A percentile compares a stretch with the other conserved stretches of the same genome.
phyloP scores from a whole-genome alignment of 2,797 vertebrate genomes.

The Clarias laeviceps region DNA sequence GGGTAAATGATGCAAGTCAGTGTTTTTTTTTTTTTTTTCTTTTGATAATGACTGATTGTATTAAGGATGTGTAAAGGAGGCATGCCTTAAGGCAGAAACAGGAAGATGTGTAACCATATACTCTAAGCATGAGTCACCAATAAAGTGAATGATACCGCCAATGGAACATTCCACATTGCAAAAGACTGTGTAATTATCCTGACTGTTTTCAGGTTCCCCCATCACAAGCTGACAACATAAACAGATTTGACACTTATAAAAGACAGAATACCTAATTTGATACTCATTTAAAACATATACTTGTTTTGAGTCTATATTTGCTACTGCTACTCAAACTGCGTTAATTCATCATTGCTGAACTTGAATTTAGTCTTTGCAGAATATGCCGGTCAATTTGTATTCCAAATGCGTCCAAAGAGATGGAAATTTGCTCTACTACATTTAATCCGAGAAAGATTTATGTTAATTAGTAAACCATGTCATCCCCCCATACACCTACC shows the following conservation, averaged over 20 bases:
- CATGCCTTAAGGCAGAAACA: conserved; percentile 54
- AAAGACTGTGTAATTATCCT: conserved; percentile 30
- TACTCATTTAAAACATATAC: neutral
- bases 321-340: neutral
- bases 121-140: conserved; percentile 19
- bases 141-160: conserved; percentile 22
- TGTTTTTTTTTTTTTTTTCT: neutral
- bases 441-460: neutral
- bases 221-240: conserved; percentile 12
- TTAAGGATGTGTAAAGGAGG: conserved; percentile 24
- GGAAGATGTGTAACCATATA: conserved; percentile 45
- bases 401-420: neutral
- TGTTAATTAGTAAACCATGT: neutral
- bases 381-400: neutral
- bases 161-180: conserved; percentile 27
- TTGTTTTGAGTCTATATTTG: neutral
- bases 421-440: neutral
- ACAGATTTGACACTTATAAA: neutral
- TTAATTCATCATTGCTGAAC: neutral
- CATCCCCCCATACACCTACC: neutral
- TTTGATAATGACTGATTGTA: conserved; percentile 2
- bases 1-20: conserved; percentile 3
- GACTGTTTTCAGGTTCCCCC: conserved; percentile 5
- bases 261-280: neutral
- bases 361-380: neutral